Evolutionary conservation across 2,113 vertebrate species (phyloP), one percentile per base, ranked within the genome.

Genomic region (Labeo rohita): DNA sequence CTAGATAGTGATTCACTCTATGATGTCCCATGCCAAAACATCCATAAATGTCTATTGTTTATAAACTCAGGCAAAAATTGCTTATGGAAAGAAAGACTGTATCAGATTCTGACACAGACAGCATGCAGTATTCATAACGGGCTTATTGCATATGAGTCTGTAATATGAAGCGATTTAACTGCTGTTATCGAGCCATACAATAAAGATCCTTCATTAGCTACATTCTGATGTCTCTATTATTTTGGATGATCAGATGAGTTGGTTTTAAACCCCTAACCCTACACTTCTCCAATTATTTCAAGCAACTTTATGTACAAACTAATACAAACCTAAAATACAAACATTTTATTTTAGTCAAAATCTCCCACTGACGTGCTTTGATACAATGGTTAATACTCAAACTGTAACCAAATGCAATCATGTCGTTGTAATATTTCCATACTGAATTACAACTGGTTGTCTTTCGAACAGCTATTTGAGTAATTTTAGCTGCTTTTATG

Each of bases 181-280:
- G 80, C 80, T 87, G 61, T 76, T 49, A 45, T 87, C 13, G n/a
- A 79, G 82, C 65, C 73, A 54, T 68, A 84, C 21, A 88, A 84
- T 84, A 86, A 87, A 89, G 80, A 66, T 52, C 65, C 50, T 80
- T 83, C 45, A 88, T 68, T 28, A 75, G 4, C 39, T 2, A 12
- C 9, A 50, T 59, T 7, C 45, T 47, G 2, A 9, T 52, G 49
- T 49, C 47, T 5, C 7, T 49, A 66, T 45, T n/a, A 59, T 75
- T 80, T 34, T 43, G 6, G n/a, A n/a, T 45, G 8, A 39, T 9
- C 13, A 28, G 7, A 34, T 65, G 59, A 28, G 28, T 28, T 28
- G 28, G 28, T 28, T 28, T 1, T 28, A 28, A 28, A 28, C 15
- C 52, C 15, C 52, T 54, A 54, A 54, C 15, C 1, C 52, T 16